phyloP scores from a whole-genome alignment of 1,140 invertebrate genomes.

The Nymphalis io region DNA sequence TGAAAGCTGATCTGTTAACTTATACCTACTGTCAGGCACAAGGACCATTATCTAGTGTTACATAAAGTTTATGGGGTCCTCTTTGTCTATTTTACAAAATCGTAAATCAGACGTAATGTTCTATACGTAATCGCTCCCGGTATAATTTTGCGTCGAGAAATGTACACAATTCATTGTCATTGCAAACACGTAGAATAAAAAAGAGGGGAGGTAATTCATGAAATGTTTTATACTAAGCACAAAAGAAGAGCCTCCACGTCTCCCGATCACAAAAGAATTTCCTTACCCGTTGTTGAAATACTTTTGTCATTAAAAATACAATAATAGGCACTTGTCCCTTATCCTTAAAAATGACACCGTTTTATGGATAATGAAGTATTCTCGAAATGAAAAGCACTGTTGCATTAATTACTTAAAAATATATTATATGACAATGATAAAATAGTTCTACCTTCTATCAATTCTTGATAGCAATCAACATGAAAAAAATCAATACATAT shows the following conservation, averaged over 20 bases:
- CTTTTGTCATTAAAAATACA: slow-evolving; percentile 5
- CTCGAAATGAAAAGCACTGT: no score
- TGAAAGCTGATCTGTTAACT: no score
- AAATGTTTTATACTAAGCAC: slow-evolving; percentile 1
- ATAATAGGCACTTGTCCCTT: not conserved
- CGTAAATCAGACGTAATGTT: not conserved
- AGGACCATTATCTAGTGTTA: not conserved
- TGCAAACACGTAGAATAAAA: not conserved
- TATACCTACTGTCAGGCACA: no score
- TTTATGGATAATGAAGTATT: not conserved
- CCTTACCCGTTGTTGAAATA: not conserved
- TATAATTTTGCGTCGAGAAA: not conserved
- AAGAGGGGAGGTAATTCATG: slow-evolving; percentile 6
- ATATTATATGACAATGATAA: no score
- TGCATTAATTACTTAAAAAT: no score
- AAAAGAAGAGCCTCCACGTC: slow-evolving; percentile 5
- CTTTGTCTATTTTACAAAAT: not conserved
- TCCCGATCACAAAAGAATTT: slow-evolving; percentile 3
- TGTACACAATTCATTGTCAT: slow-evolving; percentile 4
- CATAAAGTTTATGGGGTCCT: not conserved
- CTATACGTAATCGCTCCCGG: not conserved
- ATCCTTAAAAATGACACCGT: not conserved
- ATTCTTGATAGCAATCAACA: no score
- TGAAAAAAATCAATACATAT: no score
- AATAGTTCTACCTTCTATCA: no score